Evolutionary conservation across 2,113 vertebrate genomes (phyloP).

Genomic region (Prolemur simus): DNA sequence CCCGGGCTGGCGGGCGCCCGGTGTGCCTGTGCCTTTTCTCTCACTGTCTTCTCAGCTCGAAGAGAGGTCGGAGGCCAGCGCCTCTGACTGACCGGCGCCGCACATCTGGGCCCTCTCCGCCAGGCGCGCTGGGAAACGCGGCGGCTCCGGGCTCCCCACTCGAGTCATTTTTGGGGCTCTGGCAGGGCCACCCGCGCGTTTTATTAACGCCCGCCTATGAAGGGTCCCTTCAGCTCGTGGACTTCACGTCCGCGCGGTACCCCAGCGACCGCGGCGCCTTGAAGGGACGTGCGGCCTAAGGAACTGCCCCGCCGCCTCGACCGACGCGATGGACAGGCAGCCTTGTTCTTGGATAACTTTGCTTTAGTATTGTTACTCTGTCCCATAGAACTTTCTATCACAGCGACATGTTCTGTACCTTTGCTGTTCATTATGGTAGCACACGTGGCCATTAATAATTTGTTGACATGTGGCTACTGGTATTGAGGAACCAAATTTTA

Average conservation of each 20-base stretch:
- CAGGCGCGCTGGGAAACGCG: not conserved
- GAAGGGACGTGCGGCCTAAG: not conserved
- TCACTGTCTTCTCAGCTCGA: not conserved
- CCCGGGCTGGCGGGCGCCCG: not conserved
- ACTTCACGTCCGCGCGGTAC: not conserved
- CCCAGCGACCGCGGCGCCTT: too few relatives aligned
- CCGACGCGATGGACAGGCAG: not conserved
- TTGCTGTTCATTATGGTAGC: not conserved
- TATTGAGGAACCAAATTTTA: not conserved
- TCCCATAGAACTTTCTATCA: slow-evolving; percentile 24
- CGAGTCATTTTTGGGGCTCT: not conserved
- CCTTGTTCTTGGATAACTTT: not conserved
- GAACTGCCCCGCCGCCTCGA: not conserved
- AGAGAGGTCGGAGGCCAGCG: slow-evolving; percentile 54
- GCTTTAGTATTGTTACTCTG: not conserved
- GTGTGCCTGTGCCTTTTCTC: not conserved
- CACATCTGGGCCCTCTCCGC: not conserved
- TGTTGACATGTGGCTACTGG: not conserved
- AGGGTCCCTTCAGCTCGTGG: not conserved
- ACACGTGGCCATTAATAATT: not conserved
- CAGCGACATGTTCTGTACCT: not conserved
- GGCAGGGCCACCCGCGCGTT: not conserved
- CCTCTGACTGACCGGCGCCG: not conserved
- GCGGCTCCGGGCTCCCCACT: too few relatives aligned
- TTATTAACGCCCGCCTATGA: slow-evolving; percentile 21